A percentile compares a stretch with the other conserved stretches of the same genome.
Evolutionary conservation across 2,113 vertebrate genomes (phyloP).

Genomic region (Psilopogon haemacephalus): DNA sequence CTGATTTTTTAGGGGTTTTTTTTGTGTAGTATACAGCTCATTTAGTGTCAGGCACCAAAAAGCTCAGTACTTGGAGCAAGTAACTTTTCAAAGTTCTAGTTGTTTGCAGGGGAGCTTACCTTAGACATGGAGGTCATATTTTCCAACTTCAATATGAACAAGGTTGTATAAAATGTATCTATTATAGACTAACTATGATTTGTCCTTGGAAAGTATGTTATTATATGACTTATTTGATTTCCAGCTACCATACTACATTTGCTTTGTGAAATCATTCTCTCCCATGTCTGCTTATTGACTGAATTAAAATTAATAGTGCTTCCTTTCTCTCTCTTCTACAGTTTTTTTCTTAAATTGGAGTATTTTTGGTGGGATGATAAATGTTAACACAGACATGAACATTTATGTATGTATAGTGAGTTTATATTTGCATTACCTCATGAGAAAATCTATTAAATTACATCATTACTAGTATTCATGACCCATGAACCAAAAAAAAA

Average conservation of each 20-base stretch:
- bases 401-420: not conserved
- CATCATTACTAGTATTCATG: not conserved
- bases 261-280: not conserved
- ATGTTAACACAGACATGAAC: not conserved
- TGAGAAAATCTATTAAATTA: not conserved
- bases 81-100: not conserved
- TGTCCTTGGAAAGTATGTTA: not conserved
- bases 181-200: not conserved
- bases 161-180: not conserved
- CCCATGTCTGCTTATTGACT: rapidly evolving
- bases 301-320: not conserved
- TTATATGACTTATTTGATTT: not conserved
- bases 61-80: not conserved
- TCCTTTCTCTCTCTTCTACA: not conserved
- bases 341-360: not conserved
- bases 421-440: not conserved
- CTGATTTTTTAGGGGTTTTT: too few species aligned
- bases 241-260: not conserved
- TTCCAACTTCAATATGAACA: not conserved
- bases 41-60: not conserved
- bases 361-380: not conserved
- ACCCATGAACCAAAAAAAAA: not conserved
- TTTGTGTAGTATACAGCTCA: not conserved
- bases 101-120: not conserved
- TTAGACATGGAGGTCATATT: not conserved